Evolutionary conservation across 2,113 vertebrate species (phyloP).

Genomic region (Cyprinodon variegatus): DNA sequence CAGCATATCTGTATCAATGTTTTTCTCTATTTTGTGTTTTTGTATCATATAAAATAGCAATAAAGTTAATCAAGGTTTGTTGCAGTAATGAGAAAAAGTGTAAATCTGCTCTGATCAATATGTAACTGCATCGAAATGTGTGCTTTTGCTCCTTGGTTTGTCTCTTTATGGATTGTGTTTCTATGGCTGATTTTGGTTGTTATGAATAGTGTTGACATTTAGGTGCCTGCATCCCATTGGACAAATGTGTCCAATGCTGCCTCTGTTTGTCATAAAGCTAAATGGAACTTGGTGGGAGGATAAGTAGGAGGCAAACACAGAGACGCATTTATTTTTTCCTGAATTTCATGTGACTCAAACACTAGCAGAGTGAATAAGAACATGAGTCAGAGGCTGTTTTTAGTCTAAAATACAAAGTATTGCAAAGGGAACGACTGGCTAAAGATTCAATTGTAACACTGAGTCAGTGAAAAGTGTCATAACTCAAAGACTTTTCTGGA

Average conservation of each 20-base stretch:
- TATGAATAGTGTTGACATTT: slow-evolving; percentile 19
- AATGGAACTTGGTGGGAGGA: slow-evolving; percentile 41
- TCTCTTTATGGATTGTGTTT: slow-evolving; percentile 36
- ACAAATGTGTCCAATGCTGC: slow-evolving; percentile 40
- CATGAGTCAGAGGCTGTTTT: slow-evolving; percentile 29
- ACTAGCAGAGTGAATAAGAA: slow-evolving; percentile 11
- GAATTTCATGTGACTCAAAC: slow-evolving; percentile 28
- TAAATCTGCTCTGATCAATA: background rate
- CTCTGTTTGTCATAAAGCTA: slow-evolving; percentile 46
- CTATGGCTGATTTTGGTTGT: slow-evolving; percentile 16
- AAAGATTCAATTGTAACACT: background rate
- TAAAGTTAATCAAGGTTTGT: too few species aligned
- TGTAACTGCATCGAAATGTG: background rate
- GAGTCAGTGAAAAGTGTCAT: background rate
- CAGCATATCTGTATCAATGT: too few species aligned
- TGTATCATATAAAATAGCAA: too few species aligned
- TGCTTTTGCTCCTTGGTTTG: slow-evolving; percentile 22
- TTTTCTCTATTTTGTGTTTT: too few species aligned
- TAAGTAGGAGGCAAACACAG: slow-evolving; percentile 26
- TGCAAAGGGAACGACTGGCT: background rate
- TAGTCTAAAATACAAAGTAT: slow-evolving; percentile 3
- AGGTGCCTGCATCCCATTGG: slow-evolving; percentile 38
- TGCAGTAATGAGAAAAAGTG: background rate
- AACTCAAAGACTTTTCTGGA: slow-evolving; percentile 7
- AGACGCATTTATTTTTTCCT: slow-evolving; percentile 21